Base-by-base conservation (phyloP, 2,888 invertebrate species). In the Allolobophora icterica region DNA sequence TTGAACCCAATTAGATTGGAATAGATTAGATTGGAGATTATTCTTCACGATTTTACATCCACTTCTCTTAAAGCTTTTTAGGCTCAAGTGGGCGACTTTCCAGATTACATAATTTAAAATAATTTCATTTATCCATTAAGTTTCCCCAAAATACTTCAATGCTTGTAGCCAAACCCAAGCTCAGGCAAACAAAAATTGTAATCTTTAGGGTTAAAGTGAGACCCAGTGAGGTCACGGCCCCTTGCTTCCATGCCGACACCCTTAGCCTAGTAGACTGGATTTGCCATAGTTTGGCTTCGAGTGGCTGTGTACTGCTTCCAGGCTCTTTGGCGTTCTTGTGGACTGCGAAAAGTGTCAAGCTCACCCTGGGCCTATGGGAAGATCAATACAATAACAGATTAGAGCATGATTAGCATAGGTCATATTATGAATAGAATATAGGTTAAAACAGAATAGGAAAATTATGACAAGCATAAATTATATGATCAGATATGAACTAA, bases 281-380 rank as follows among this genome's bases (percentile, higher is more conserved):
- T 13, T 38, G 87, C 87, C 30, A 87, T 34, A 33, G 38, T 87
- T 87, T 34, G 34, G 87, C 87, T 87, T 24, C 38, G 5, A 87
- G 87, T 38, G 8, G 34, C 38, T 19, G 24, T 8, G 34, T 87
- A 38, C 87, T 87, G 33, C 87, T 35, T 87, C 34, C 21, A 34
- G 87, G 87, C 87, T 87, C 87, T 87, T 21, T 87, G 34, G 34
- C 87, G 34, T 0, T 87, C 87, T 6, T 87, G 0, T 35, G 87
- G 38, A 87, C 35, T 87, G 35, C 87, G 34, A 38, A 87, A 87
- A n/a, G 87, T 87, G 38, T 87, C 87, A 0, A 87, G 87, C 30
- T 87, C 19, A 24, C 87, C 87, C 33, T 87, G 87, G 11, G 87
- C n/a, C 87, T 87, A 87, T 5, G n/a, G n/a, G 8, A 71, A 71